phyloP scores from a whole-genome alignment of 2,888 invertebrate genomes.

The Protophormia terraenovae region DNA sequence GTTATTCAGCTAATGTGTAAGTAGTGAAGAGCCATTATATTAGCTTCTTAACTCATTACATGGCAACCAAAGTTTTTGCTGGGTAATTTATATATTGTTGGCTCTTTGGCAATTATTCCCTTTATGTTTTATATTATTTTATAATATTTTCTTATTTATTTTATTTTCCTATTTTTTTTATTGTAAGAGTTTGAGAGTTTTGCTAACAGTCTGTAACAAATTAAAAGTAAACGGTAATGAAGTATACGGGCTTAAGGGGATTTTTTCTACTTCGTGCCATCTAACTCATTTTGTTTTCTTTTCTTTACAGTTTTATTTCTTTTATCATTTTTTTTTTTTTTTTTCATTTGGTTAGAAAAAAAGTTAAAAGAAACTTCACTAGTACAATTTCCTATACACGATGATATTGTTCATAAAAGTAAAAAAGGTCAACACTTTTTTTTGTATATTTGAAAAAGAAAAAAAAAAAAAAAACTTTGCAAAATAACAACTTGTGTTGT shows the following conservation, averaged over 20 bases:
- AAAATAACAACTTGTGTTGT: constrained; percentile 33
- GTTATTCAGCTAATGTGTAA: no score
- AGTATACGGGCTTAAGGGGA: constrained; percentile 32
- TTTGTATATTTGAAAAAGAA: not conserved
- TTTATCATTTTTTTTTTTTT: not conserved
- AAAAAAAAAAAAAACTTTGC: not conserved
- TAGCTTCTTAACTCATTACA: no score
- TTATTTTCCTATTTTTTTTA: not conserved
- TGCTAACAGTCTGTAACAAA: constrained; percentile 52
- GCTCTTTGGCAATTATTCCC: not conserved
- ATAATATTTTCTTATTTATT: not conserved
- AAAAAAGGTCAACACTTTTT: constrained; percentile 21
- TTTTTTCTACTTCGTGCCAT: constrained; percentile 7
- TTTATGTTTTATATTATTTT: not conserved
- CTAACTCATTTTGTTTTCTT: constrained; percentile 2
- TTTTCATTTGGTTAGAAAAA: not conserved
- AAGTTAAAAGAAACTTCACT: not conserved
- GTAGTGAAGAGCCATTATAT: no score
- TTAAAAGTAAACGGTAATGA: constrained; percentile 62
- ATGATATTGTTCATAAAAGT: not conserved
- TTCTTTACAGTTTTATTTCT: not conserved
- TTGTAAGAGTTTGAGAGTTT: not conserved
- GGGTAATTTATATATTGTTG: not conserved
- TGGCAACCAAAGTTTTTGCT: no score
- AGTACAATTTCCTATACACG: not conserved